Evolutionary conservation across 2,888 invertebrate species (phyloP).

Genomic region (Rhingia rostrata): DNA sequence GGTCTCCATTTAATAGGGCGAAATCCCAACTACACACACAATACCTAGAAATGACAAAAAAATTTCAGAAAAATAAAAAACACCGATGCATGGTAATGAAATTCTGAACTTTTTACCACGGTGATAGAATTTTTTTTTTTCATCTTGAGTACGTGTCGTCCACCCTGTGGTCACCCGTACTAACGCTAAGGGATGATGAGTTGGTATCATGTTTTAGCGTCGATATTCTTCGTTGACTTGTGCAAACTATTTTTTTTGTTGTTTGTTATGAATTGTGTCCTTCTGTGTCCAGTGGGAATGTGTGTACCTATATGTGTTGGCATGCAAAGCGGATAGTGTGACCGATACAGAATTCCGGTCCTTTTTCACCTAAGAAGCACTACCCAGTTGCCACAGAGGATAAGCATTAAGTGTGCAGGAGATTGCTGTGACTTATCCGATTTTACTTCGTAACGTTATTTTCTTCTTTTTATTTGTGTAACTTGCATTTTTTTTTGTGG

Average conservation of each 20-base stretch:
- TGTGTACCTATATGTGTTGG: conserved; percentile 23
- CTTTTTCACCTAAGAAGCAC: conserved; percentile 43
- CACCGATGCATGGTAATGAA: conserved; percentile 54
- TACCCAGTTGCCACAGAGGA: conserved; percentile 14
- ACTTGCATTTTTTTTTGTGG: background rate
- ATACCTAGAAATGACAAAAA: background rate
- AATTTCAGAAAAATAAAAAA: conserved; percentile 3
- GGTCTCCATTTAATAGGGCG: conserved; percentile 36
- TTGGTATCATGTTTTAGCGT: conserved; percentile 59
- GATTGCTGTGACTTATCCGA: conserved; percentile 61
- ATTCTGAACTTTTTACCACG: conserved; percentile 60
- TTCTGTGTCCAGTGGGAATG: background rate
- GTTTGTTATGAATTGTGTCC: background rate
- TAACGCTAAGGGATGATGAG: conserved; percentile 41
- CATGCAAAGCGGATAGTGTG: conserved; percentile 69
- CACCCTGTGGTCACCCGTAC: conserved; percentile 26
- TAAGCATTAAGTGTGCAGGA: conserved; percentile 36
- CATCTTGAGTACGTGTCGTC: background rate
- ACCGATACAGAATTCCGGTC: conserved; percentile 48
- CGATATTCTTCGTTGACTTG: conserved; percentile 31
- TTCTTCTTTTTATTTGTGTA: background rate
- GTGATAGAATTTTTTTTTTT: conserved; percentile 15
- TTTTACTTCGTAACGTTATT: conserved; percentile 27
- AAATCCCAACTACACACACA: conserved; percentile 28
- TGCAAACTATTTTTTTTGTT: conserved; percentile 21